Percentiles rank a stretch among this genome's conserved stretches.
Conservation (phyloP, 2,888 invertebrate species). For the Eupithecia inturbata region DNA sequence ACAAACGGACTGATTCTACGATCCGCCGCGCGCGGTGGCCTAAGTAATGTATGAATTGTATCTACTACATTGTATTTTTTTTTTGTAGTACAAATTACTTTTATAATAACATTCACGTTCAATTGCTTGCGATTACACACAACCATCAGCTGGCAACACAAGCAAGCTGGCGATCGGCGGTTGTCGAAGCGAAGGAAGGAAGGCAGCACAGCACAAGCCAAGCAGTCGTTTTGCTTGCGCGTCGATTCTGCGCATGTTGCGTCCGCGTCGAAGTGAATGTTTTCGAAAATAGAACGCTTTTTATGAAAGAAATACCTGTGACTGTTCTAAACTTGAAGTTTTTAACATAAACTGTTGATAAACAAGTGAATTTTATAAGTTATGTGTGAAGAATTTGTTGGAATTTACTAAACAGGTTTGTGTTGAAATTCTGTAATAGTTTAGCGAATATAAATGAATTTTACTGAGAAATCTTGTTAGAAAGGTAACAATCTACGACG, state of each 20-base stretch:
- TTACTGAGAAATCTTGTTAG: constrained; percentile 55
- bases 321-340: constrained; percentile 7
- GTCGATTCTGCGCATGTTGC: constrained; percentile 40
- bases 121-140: too few relatives aligned
- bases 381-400: constrained; percentile 40
- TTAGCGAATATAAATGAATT: constrained; percentile 50
- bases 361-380: constrained; percentile 15
- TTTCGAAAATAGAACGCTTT: constrained; percentile 39
- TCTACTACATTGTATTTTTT: neutral
- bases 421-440: constrained; percentile 60
- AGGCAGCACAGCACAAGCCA: too few relatives aligned
- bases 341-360: neutral
- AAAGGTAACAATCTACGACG: constrained; percentile 50
- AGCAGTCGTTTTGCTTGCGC: constrained; percentile 5
- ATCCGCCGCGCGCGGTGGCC: too few relatives aligned
- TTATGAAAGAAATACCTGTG: constrained; percentile 10
- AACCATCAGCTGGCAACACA: constrained; percentile 7
- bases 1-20: neutral
- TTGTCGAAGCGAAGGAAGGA: neutral
- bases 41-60: too few relatives aligned
- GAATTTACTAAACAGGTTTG: constrained; percentile 41
- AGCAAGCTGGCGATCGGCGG: constrained; percentile 1
- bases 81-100: too few relatives aligned
- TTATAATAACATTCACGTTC: too few relatives aligned
- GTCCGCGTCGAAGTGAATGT: constrained; percentile 56